Base-by-base conservation (phyloP, 2,113 vertebrate genomes). In the Urocitellus parryii region DNA sequence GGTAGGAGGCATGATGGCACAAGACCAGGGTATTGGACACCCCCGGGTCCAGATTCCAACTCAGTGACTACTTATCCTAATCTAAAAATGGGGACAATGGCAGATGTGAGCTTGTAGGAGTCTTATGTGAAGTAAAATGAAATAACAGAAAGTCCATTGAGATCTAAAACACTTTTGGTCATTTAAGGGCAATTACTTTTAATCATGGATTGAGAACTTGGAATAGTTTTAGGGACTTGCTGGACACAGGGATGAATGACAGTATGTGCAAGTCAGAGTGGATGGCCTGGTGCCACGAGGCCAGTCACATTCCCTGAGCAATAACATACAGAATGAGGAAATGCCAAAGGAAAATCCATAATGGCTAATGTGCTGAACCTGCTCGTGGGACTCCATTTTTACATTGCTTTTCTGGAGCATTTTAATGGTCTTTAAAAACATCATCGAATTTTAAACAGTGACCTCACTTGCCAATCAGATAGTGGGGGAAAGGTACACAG, bases 311-410 rank as follows among this genome's bases (percentile, higher is more conserved):
- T 76, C 88, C 24, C 18, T 85, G 48, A 79, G 67, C 45, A 56
- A 1, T 97, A 96, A 97, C 32, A 97, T 93, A 97, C 13, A 68
- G 74, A 90, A 94, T 67, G 29, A 89, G 37, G 81, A 73, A 88
- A 72, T 3, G 27, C 45, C 61, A 48, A 20, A 53, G 14, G 56
- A 78, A 81, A 96, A 78, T 39, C 39, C 70, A 10, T 58, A 39
- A 34, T 20, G 65, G 27, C 22, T 58, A 2, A 37, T 51, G 42
- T 34, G 22, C 20, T 61, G 65, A 67, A 85, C n/a, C 37, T 85
- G 32, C 37, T 63, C 7, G 61, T 81, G 81, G 86, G 58, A 61
- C 42, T 88, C 56, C 51, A 24, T 88, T 94, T 94, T 94, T 18
- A 84, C 85, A 92, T 42, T 61, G 14, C 53, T 85, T 97, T 83